Base-by-base conservation (phyloP, 2,888 invertebrate species). In the Archips xylosteana region DNA sequence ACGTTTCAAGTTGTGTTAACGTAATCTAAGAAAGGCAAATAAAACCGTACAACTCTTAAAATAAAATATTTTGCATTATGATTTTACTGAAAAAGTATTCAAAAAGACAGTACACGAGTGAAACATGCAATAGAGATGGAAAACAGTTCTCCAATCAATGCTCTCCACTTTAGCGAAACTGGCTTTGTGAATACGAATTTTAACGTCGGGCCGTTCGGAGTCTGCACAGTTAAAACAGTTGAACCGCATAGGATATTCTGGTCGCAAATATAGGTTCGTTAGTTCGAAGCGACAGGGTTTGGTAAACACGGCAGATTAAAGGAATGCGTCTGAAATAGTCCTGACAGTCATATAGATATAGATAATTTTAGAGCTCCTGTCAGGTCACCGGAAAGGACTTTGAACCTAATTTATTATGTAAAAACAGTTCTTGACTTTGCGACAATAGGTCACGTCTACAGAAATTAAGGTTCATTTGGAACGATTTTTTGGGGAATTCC, bases 241-340 rank as follows among this genome's bases (percentile, higher is more conserved):
- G 51, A 70, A 74, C 65, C 60, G 60, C 59, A 69, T 74, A 36
- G 63, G 54, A 63, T 73, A 73, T 73, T 73, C 73, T 36, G 47
- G 57, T 49, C 73, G 59, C 68, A 73, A 69, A 64, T 64, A 69
- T 51, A 66, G 68, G 47, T 49, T 34, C 64, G 70, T 45, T 69
- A 65, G 70, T 51, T 70, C 39, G 51, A 49, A 10, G 59, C 49
- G 69, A 70, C 49, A 15, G 65, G 36, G 42, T 67, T 69, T 59
- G 32, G 70, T 65, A 74, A 74, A 65, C 61, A 74, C 34, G 54
- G 36, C 51, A 69, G 69, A 70, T 74, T 69, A 74, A 74, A 74
- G 69, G 65, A 60, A 51, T 15, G 6, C 23, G 23, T 54, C 54
- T 23, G 23, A 2, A 54, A 6, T 54, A 9, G 54, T 9, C 15